Evolutionary conservation across 2,888 invertebrate genomes (phyloP), one percentile per base, ranked within the genome.

Genomic region (Callimorpha dominula): DNA sequence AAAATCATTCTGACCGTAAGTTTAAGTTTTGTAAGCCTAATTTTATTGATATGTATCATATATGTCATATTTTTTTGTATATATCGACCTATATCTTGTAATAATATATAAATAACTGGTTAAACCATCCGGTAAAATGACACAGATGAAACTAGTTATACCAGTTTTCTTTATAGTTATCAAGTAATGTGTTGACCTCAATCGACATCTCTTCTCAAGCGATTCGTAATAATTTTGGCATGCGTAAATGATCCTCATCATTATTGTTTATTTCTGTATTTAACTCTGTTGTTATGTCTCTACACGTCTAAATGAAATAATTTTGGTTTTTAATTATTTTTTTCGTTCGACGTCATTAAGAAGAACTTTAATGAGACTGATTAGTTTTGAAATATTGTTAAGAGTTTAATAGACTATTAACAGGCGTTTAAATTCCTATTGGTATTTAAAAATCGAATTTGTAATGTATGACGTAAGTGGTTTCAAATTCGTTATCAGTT

Each of bases 181-280:
- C 74, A 20, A n/a, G 20, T 31, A 52, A 42, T 20, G 11, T 66
- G 62, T 31, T 73, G 84, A 86, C 81, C 82, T 80, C 78, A 76
- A 73, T 78, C 68, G 65, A 71, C 68, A 71, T 42, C 68, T 54
- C 68, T 67, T 70, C 71, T 75, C 73, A 67, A 68, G 20, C 72
- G 65, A 71, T 70, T 74, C n/a, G 11, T 70, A 71, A 75, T 77
- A 63, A 79, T 75, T 69, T 76, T 77, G 66, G 72, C 75, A 46
- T 82, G 78, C 74, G 67, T 68, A 77, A 20, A 74, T 83, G 75
- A 77, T 71, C 73, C 66, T 20, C 66, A 31, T 67, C 63, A 65
- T 72, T 65, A 71, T 75, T 79, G 49, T 73, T 75, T 71, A 60
- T 60, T 57, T 60, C 31, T 66, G 8, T 54, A 46, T 43, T 12